These are phyloP conservation scores for Catharus fuscescens DNA, from an alignment of 2,113 vertebrate species.

Conservation along the genomic window DNA sequence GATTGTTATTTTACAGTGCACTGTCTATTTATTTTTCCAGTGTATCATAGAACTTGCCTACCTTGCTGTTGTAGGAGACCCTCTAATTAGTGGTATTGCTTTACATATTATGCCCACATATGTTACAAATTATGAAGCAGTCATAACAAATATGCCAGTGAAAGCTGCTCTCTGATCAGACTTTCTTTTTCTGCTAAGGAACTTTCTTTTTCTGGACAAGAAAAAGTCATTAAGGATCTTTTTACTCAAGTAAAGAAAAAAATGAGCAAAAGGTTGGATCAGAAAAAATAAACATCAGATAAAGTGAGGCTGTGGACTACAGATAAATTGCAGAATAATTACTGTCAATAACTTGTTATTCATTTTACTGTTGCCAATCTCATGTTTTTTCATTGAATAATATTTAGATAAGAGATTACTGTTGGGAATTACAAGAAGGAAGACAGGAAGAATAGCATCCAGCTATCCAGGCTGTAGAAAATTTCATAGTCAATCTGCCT, in stretches of 20 bases:
- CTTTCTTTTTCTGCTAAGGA: constrained; percentile 28
- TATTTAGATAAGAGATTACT: constrained; percentile 28
- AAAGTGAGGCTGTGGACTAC: not conserved
- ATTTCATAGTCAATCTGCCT: not conserved
- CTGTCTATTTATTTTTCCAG: constrained; percentile 42
- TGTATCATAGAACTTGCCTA: not conserved
- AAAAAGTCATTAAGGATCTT: constrained; percentile 57
- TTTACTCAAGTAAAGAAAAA: constrained; percentile 53
- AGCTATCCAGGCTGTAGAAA: not conserved
- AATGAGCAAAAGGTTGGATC: constrained; percentile 45
- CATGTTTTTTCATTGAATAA: constrained; percentile 44
- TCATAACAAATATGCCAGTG: constrained; percentile 1
- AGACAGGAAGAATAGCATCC: constrained; percentile 27
- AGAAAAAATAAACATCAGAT: constrained; percentile 60
- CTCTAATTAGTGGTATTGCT: not conserved
- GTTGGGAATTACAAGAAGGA: constrained; percentile 35
- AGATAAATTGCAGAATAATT: constrained; percentile 67
- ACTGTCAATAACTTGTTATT: constrained; percentile 47
- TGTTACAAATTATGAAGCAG: not conserved
- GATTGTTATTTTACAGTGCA: not conserved
- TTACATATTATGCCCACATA: constrained; percentile 47
- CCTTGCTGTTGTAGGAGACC: constrained; percentile 2
- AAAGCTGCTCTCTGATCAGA: not conserved
- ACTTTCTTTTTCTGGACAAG: constrained; percentile 29
- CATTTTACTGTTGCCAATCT: constrained; percentile 21